These are phyloP conservation scores for Psix sp. DNA, from an alignment of 1,140 invertebrate species.

Conservation along the genomic window DNA sequence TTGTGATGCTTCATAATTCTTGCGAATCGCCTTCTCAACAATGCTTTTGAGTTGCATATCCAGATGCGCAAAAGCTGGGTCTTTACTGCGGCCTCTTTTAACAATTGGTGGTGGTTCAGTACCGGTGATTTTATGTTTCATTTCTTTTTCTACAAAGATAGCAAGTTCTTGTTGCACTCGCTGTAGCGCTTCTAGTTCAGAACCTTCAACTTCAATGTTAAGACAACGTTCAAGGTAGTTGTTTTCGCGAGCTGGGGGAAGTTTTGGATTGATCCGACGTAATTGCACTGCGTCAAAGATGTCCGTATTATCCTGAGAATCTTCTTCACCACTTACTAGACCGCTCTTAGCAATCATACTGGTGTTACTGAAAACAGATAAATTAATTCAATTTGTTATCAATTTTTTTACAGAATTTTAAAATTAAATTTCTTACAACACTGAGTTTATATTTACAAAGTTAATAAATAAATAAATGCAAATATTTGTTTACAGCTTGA, in stretches of 20 bases:
- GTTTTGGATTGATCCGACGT: slow-evolving; percentile 63
- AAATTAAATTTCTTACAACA: too few relatives aligned
- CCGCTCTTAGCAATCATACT: slow-evolving; percentile 25
- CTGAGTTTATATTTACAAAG: too few relatives aligned
- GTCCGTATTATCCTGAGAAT: slow-evolving; percentile 66
- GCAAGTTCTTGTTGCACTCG: slow-evolving; percentile 67
- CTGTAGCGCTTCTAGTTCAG: slow-evolving; percentile 64
- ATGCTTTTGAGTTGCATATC: slow-evolving; percentile 70
- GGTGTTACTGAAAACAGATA: too few relatives aligned
- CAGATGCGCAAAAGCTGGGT: slow-evolving; percentile 56
- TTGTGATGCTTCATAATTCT: slow-evolving; percentile 66
- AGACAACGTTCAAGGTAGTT: slow-evolving; percentile 68
- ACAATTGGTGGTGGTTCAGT: neutral
- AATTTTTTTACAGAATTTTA: too few relatives aligned
- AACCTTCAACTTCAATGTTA: slow-evolving; percentile 72
- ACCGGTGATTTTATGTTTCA: slow-evolving; percentile 52
- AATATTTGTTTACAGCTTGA: too few relatives aligned
- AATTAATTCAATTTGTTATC: too few relatives aligned
- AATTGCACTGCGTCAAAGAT: slow-evolving; percentile 72
- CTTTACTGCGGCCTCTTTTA: slow-evolving; percentile 45
- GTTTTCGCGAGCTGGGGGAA: slow-evolving; percentile 42
- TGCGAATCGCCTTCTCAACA: slow-evolving; percentile 69
- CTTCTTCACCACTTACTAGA: slow-evolving; percentile 37
- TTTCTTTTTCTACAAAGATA: slow-evolving; percentile 68
- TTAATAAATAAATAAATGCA: too few relatives aligned